These are phyloP conservation scores for Columba guinea DNA, from an alignment of 2,797 vertebrate species.

Conservation along the genomic window DNA sequence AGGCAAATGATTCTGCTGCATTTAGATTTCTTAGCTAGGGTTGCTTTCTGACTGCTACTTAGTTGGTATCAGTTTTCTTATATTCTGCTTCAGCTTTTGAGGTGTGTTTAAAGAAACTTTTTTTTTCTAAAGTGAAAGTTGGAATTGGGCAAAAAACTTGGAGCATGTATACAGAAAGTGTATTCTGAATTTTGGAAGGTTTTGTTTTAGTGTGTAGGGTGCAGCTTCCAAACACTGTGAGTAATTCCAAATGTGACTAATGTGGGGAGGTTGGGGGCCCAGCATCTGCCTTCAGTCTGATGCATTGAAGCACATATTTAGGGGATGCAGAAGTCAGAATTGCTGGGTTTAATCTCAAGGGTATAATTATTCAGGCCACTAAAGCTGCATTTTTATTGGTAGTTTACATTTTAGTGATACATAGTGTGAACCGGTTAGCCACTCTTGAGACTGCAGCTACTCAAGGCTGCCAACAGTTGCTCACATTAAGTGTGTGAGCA, in stretches of 20 bases:
- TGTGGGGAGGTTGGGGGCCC: neutral
- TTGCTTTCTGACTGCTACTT: neutral
- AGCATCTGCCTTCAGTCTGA: neutral
- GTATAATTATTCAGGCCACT: neutral
- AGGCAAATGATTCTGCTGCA: neutral
- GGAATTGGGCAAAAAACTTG: neutral
- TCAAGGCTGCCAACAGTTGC: neutral
- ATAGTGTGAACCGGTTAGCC: neutral
- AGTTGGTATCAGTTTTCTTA: neutral
- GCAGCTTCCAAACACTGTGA: neutral
- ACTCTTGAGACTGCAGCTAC: neutral
- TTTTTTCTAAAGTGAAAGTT: neutral
- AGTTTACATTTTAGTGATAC: neutral
- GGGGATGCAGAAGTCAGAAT: neutral
- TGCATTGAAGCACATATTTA: neutral
- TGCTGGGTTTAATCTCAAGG: neutral
- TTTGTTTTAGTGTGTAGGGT: neutral
- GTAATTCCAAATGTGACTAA: neutral
- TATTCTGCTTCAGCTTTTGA: neutral
- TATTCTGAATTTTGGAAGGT: neutral
- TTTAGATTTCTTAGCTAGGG: neutral
- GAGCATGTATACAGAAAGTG: rapidly evolving
- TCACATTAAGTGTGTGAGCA: neutral
- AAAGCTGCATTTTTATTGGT: neutral
- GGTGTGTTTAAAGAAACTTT: neutral